Conservation (phyloP, 2,113 vertebrate genomes). For the Pelusios castaneus region DNA sequence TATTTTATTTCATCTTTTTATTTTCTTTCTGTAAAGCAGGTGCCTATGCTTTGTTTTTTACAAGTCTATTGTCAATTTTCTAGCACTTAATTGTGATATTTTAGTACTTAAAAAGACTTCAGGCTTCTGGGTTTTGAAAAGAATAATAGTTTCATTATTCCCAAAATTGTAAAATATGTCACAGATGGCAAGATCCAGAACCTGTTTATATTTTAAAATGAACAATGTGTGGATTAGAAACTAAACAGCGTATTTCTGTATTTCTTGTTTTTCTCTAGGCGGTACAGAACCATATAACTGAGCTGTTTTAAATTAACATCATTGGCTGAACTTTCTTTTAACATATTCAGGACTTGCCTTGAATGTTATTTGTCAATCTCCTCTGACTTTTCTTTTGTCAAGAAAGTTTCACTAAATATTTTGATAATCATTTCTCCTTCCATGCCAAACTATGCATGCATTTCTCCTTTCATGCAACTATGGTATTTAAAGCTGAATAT, state of each 20-base stretch:
- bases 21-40: neutral
- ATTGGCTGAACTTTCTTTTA: constrained; percentile 26
- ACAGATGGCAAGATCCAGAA: constrained; percentile 20
- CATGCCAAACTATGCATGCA: too few species aligned
- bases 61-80: constrained; percentile 15
- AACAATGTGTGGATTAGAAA: neutral
- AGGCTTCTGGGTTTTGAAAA: constrained; percentile 21
- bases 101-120: constrained; percentile 22
- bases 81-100: constrained; percentile 26
- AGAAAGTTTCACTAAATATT: neutral
- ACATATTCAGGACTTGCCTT: neutral
- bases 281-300: rapidly evolving
- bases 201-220: constrained; percentile 33
- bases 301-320: constrained; percentile 38
- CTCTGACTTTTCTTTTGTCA: neutral
- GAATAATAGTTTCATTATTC: constrained; percentile 30
- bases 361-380: neutral
- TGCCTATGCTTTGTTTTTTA: neutral
- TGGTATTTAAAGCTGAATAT: neutral
- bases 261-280: constrained; percentile 21
- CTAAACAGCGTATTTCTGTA: constrained; percentile 31
- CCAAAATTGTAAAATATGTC: neutral
- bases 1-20: constrained; percentile 1
- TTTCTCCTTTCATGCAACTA: neutral
- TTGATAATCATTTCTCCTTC: neutral